Evolutionary conservation across 2,888 invertebrate genomes (phyloP).

Genomic region (Ectemnius cavifrons): DNA sequence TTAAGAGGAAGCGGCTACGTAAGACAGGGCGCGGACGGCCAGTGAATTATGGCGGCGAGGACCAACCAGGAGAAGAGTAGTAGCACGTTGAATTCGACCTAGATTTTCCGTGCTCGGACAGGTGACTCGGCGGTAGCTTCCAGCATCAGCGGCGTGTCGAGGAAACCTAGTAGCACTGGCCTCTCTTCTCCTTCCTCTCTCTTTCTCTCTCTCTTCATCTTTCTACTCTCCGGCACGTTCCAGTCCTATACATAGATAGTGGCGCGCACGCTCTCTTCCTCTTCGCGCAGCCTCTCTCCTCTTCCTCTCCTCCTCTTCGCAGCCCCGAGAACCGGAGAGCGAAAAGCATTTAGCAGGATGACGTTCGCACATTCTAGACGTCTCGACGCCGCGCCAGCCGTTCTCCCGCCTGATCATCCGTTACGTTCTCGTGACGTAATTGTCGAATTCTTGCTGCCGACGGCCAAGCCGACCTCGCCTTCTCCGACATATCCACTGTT

Average conservation of each 20-base stretch:
- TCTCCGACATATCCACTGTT: conserved; percentile 33
- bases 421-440: conserved; percentile 75
- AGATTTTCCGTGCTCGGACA: conserved; percentile 61
- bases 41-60: no score
- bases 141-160: conserved; percentile 5
- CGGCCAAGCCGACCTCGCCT: conserved; percentile 43
- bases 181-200: no score
- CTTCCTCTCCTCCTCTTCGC: conserved; percentile 17
- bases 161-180: no score
- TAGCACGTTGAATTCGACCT: conserved; percentile 48
- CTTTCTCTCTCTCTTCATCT: no score
- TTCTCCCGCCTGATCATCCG: conserved; percentile 73
- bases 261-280: conserved; percentile 19
- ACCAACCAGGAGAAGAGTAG: no score
- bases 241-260: conserved; percentile 58
- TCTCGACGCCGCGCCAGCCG: conserved; percentile 62
- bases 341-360: conserved; percentile 74
- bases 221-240: conserved; percentile 55
- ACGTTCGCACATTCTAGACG: conserved; percentile 76
- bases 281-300: conserved; percentile 37
- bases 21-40: no score
- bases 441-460: conserved; percentile 73
- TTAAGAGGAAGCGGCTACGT: no score
- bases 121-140: conserved; percentile 53
- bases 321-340: conserved; percentile 26